These are phyloP conservation scores for Pollenia griseotomentosa DNA, from an alignment of 2,888 invertebrate genomes.

Conservation along the genomic window DNA sequence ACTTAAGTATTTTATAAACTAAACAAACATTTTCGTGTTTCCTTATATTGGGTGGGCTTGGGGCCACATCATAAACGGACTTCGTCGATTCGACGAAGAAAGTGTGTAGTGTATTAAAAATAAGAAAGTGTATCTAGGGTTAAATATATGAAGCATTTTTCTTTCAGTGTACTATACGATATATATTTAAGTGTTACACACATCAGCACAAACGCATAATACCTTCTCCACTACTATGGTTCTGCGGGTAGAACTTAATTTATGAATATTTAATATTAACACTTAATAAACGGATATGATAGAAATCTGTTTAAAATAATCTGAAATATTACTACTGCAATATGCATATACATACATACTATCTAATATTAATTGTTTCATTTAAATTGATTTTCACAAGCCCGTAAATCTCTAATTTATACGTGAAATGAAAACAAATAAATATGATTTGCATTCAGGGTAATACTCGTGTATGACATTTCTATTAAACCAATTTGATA, in stretches of 20 bases:
- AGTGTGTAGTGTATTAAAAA: no score
- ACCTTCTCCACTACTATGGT: no score
- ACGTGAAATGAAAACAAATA: conserved; percentile 41
- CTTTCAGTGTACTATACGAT: no score
- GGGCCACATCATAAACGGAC: no score
- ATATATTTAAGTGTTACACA: no score
- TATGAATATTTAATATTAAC: conserved; percentile 24
- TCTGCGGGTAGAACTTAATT: background rate
- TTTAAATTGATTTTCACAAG: conserved; percentile 38
- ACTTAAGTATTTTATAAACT: no score
- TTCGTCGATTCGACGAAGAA: no score
- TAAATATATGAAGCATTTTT: no score
- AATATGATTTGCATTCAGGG: conserved; percentile 52
- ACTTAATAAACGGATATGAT: conserved; percentile 63
- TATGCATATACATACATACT: background rate
- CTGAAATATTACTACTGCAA: background rate
- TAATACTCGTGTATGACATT: conserved; percentile 43
- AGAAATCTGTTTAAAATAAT: conserved; percentile 30
- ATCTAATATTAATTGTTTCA: conserved; percentile 23
- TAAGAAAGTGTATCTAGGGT: no score
- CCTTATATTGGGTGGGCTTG: no score
- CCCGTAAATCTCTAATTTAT: conserved; percentile 51
- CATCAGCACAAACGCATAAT: no score
- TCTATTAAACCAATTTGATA: conserved; percentile 61
- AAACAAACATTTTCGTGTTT: no score